Percentiles rank a stretch among this genome's conserved stretches.
Conservation (phyloP, 2,797 vertebrate species). For the Merluccius polli region DNA sequence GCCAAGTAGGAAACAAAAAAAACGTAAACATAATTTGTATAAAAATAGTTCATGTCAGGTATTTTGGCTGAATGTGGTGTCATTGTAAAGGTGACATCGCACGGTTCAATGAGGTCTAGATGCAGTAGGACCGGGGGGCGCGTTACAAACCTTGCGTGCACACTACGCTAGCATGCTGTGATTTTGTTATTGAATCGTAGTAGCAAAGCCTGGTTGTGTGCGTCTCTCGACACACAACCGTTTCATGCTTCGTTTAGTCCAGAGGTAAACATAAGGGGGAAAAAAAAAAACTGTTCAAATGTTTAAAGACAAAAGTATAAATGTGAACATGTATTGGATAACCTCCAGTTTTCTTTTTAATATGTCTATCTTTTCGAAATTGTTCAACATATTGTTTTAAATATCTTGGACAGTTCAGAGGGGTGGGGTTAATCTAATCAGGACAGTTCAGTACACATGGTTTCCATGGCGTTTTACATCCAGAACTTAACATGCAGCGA, state of each 20-base stretch:
- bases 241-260: background rate
- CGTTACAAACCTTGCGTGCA: background rate
- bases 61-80: background rate
- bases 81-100: background rate
- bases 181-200: background rate
- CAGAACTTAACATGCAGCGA: background rate
- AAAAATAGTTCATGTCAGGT: background rate
- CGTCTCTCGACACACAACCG: background rate
- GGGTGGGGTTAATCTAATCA: background rate
- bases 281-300: too few relatives aligned
- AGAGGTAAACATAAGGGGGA: background rate
- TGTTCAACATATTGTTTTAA: background rate
- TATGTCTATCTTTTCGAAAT: background rate
- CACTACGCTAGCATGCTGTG: background rate
- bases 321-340: too few relatives aligned
- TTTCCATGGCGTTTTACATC: background rate
- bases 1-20: background rate
- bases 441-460: background rate
- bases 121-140: background rate
- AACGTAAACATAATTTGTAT: background rate
- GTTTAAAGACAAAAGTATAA: too few relatives aligned
- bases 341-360: background rate
- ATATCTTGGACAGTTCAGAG: background rate
- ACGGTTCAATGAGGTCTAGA: background rate
- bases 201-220: slow-evolving; percentile 1